Base-by-base conservation (phyloP, 2,113 vertebrate species). In the Ceyx cyanopectus region DNA sequence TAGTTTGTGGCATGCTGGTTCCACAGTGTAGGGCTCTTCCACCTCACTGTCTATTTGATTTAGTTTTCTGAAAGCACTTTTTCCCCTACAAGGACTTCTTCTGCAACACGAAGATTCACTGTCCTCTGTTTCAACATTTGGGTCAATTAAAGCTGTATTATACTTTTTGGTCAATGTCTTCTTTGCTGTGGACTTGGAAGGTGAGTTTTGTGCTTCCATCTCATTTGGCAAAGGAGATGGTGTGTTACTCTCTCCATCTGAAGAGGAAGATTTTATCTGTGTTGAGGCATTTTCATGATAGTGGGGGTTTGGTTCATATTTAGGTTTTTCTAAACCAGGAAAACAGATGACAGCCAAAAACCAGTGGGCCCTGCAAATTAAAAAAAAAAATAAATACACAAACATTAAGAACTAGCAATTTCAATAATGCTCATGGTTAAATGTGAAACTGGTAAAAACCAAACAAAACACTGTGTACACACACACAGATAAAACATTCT, bases 261-360 rank as follows among this genome's bases (percentile, higher is more conserved):
- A 81, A 61, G 94, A 56, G 60, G 94, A 93, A 56, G 93, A 94
- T 92, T 97, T 97, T 32, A 80, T 32, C 68, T 87, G 97, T 43
- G 88, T n/a, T 82, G 93, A 11, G 94, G 95, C 94, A 79, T 94
- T 97, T 95, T 97, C 97, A 85, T 97, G 98, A 86, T 97, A 98
- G 81, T 98, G 97, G 22, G 98, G 98, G 97, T 99, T 99, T 82
- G 98, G 96, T 95, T 99, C 98, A 69, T 96, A 97, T 67, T 97
- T 95, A 8, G 98, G 98, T 81, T 97, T 98, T 93, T 98, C 97
- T 45, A 99, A 98, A 84, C 99, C 99, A 79, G 99, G 99, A 95
- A 99, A 99, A 97, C 99, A 99, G 97, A 99, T 99, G 90, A 99
- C 98, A 48, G 99, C 99, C 96, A 99, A 97, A 98, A 99, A 99